Percentiles rank a stretch among this genome's conserved stretches.
Evolutionary conservation across 2,797 vertebrate species (phyloP).

Genomic region (Enteromius argenteus): DNA sequence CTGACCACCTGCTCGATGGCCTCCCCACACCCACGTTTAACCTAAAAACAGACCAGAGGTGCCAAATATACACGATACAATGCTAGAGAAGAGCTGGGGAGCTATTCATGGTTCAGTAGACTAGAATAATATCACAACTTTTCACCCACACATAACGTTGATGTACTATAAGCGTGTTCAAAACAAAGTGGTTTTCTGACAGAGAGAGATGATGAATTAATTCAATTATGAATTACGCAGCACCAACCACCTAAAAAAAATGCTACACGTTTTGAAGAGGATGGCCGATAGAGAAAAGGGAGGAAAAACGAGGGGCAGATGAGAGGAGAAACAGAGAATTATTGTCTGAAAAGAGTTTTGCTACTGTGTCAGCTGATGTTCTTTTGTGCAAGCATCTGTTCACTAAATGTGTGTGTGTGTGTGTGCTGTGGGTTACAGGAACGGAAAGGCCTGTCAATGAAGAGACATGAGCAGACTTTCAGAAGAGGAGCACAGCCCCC

Average conservation of each 20-base stretch:
- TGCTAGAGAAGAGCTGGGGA: neutral
- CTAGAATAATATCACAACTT: conserved; percentile 29
- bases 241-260: neutral
- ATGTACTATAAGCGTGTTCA: conserved; percentile 29
- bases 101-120: conserved; percentile 31
- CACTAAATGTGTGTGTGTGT: conserved; percentile 32
- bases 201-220: neutral
- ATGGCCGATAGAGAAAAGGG: neutral
- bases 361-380: conserved; percentile 52
- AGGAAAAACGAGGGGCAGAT: neutral
- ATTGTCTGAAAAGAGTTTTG: conserved; percentile 39
- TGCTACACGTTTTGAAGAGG: neutral
- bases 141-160: conserved; percentile 30
- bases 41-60: conserved; percentile 62
- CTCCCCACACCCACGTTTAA: conserved; percentile 12
- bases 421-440: conserved; percentile 63
- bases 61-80: conserved; percentile 69
- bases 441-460: conserved; percentile 67
- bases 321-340: conserved; percentile 21
- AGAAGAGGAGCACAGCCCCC: conserved; percentile 66
- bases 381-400: conserved; percentile 46
- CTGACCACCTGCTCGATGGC: conserved; percentile 58
- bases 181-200: neutral
- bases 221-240: neutral
- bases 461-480: conserved; percentile 77